These are phyloP conservation scores for Eubasilissa splendida DNA, from an alignment of 2,888 invertebrate genomes.

Conservation along the genomic window DNA sequence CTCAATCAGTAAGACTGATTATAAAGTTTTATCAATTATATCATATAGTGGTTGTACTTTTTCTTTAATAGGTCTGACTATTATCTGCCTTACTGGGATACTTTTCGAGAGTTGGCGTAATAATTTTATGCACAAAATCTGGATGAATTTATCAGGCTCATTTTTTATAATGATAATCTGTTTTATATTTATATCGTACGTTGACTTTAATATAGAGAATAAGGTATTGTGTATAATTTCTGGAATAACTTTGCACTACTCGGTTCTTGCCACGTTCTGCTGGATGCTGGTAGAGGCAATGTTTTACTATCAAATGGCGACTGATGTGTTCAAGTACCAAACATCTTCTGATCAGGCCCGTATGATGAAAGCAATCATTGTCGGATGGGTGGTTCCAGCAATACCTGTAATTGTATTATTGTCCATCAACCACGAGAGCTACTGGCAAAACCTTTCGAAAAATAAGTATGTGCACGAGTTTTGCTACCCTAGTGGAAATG, in stretches of 20 bases:
- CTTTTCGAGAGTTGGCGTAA: conserved; percentile 75
- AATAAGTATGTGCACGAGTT: conserved; percentile 66
- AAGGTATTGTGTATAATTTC: conserved; percentile 71
- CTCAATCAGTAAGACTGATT: conserved; percentile 64
- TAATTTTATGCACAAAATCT: conserved; percentile 75
- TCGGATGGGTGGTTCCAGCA: conserved; percentile 77
- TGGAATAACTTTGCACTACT: conserved; percentile 78
- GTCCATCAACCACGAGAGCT: conserved; percentile 67
- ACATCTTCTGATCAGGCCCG: conserved; percentile 71
- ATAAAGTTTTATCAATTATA: conserved; percentile 67
- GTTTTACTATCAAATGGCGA: conserved; percentile 78
- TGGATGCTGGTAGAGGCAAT: conserved; percentile 83
- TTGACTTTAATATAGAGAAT: conserved; percentile 63
- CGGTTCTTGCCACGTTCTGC: conserved; percentile 77
- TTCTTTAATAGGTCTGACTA: conserved; percentile 70
- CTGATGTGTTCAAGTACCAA: conserved; percentile 74
- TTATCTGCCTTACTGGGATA: conserved; percentile 71
- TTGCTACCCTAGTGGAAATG: conserved; percentile 73
- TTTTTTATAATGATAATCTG: conserved; percentile 68
- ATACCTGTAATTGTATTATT: conserved; percentile 71
- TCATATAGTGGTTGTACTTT: conserved; percentile 70
- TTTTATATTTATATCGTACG: conserved; percentile 65
- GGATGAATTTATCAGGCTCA: conserved; percentile 72
- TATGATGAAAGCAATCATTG: conserved; percentile 74
- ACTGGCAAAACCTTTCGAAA: conserved; percentile 67